Percentiles rank a stretch among this genome's conserved stretches.
phyloP scores from a whole-genome alignment of 1,140 invertebrate species.

The Mizuhopecten yessoensis region DNA sequence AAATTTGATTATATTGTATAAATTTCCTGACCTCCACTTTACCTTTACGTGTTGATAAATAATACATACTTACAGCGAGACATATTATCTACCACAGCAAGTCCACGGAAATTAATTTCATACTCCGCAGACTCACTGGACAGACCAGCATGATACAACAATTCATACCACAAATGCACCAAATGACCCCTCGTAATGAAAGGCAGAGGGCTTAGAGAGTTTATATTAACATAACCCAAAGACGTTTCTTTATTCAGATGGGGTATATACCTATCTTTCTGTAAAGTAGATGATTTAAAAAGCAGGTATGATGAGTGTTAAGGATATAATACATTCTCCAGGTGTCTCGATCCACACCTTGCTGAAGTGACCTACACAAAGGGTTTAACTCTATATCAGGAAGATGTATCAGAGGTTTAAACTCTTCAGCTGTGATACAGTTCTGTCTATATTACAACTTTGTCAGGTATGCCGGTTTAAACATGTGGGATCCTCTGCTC shows the following conservation, averaged over 20 bases:
- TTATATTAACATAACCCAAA: constrained; percentile 2
- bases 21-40: background rate
- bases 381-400: too few relatives aligned
- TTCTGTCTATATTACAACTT: background rate
- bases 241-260: background rate
- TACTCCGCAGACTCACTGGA: background rate
- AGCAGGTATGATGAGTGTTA: too few relatives aligned
- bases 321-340: too few relatives aligned
- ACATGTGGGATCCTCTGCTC: too few relatives aligned
- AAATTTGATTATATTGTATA: background rate
- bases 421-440: background rate
- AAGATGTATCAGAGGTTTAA: background rate
- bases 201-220: constrained; percentile 14
- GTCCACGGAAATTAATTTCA: background rate
- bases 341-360: too few relatives aligned
- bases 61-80: background rate
- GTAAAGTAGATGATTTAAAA: too few relatives aligned
- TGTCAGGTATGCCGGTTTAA: too few relatives aligned
- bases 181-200: background rate
- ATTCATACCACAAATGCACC: background rate
- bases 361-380: too few relatives aligned
- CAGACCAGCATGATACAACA: background rate
- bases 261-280: too few relatives aligned
- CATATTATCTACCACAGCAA: background rate
- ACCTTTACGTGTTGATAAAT: background rate